These are phyloP conservation scores for Chelonia mydas DNA, from an alignment of 2,797 vertebrate species.

Conservation along the genomic window DNA sequence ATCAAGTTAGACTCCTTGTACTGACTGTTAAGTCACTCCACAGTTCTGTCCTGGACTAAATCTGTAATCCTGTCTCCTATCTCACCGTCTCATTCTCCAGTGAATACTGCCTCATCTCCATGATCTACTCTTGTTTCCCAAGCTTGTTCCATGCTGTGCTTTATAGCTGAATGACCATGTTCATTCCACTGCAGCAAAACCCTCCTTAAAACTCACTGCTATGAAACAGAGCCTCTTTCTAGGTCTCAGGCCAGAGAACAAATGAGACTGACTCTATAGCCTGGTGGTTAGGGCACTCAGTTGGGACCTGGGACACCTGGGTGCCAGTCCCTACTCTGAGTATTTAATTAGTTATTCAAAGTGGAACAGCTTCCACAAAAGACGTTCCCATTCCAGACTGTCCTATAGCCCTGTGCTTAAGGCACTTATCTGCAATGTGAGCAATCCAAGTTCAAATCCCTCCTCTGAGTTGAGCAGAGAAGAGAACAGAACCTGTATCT, in stretches of 20 bases:
- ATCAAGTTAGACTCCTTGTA: neutral
- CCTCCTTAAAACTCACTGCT: neutral
- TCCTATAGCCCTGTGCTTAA: neutral
- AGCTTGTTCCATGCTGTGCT: neutral
- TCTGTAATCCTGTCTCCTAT: neutral
- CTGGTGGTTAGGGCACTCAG: neutral
- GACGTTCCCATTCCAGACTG: neutral
- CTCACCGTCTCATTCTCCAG: neutral
- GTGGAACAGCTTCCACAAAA: neutral
- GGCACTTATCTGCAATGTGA: neutral
- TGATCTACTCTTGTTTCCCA: neutral
- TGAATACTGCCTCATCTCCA: neutral
- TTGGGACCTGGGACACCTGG: neutral
- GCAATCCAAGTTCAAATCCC: neutral
- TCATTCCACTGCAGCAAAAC: neutral
- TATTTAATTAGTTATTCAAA: neutral
- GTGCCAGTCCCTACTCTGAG: neutral
- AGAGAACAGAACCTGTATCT: neutral
- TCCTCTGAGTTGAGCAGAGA: neutral
- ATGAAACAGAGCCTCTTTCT: neutral
- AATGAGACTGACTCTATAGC: neutral
- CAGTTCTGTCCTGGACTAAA: neutral
- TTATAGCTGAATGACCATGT: neutral
- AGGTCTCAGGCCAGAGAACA: neutral
- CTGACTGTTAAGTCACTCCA: too few species aligned